Base-by-base conservation (phyloP, 2,113 vertebrate species). In the Alethe diademata region DNA sequence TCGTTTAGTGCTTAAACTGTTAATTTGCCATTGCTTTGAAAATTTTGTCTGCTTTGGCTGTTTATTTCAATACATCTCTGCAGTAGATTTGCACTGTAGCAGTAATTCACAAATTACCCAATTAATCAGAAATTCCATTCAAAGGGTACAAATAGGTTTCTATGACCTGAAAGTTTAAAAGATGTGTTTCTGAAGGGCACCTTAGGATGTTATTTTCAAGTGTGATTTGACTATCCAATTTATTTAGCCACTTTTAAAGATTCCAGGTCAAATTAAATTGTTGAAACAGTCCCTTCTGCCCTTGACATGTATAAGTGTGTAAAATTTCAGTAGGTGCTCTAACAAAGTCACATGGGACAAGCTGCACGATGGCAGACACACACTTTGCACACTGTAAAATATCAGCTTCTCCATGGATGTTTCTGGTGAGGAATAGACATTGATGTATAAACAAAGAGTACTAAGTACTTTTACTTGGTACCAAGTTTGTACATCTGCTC, bases 21-120 rank as follows among this genome's bases (percentile, higher is more conserved):
- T 58, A 70, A 89, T 95, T 94, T 88, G 62, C 31, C 85, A 13
- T 85, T 38, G 36, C 78, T 95, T 96, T 78, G 84, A 51, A 93
- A 66, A 10, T 70, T 58, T 58, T 48, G 33, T 6, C n/a, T 76
- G 15, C 25, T 65, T 35, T 65, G 38, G 19, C 61, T 88, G 5
- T 76, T 80, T 56, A 48, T 33, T 73, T 50, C 2, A 0, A 24
- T 70, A 28, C 2, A 29, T n/a, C 12, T 88, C 36, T 83, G 36
- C 19, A 43, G 16, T 53, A 79, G 54, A 14, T 72, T 93, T 92
- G 24, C 9, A 40, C 25, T 23, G 22, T 6, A 81, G 13, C 40
- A 57, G 24, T 66, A 74, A 20, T 29, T 85, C 61, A 61, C 0
- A 2, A 23, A 14, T 35, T 51, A 48, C 25, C 56, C 8, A 87